These are phyloP conservation scores for Dicentrarchus labrax DNA, from an alignment of 2,113 vertebrate genomes.

Conservation along the genomic window DNA sequence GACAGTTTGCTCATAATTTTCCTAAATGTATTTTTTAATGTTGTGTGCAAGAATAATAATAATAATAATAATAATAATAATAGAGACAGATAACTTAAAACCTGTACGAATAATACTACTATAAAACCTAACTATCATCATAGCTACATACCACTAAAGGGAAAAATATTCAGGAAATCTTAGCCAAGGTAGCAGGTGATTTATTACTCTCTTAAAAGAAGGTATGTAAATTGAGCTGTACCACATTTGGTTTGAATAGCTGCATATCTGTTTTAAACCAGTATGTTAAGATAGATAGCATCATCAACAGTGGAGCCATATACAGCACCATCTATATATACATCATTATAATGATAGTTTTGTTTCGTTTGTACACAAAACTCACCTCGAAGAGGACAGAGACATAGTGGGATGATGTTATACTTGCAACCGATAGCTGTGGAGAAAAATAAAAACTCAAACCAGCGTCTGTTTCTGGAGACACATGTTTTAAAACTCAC, in stretches of 20 bases:
- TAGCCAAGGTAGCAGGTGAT: neutral
- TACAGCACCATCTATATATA: neutral
- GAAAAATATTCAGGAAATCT: slow-evolving; percentile 10
- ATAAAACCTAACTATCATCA: neutral
- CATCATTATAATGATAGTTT: neutral
- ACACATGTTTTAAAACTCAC: neutral
- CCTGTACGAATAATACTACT: neutral
- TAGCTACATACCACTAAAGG: neutral
- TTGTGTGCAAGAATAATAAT: neutral
- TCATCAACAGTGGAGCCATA: neutral
- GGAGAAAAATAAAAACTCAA: neutral
- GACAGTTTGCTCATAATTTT: neutral
- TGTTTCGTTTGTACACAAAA: neutral
- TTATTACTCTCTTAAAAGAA: neutral
- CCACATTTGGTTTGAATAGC: neutral
- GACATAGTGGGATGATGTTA: neutral
- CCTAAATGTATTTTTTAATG: neutral
- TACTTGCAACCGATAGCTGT: neutral
- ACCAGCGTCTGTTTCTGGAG: neutral
- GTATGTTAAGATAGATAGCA: neutral
- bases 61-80: too few species aligned
- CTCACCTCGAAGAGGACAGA: neutral
- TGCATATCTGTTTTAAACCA: neutral
- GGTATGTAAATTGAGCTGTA: neutral
- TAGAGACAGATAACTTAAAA: neutral